These are phyloP conservation scores for Sorex araneus DNA, from an alignment of 2,113 vertebrate species.

Conservation along the genomic window DNA sequence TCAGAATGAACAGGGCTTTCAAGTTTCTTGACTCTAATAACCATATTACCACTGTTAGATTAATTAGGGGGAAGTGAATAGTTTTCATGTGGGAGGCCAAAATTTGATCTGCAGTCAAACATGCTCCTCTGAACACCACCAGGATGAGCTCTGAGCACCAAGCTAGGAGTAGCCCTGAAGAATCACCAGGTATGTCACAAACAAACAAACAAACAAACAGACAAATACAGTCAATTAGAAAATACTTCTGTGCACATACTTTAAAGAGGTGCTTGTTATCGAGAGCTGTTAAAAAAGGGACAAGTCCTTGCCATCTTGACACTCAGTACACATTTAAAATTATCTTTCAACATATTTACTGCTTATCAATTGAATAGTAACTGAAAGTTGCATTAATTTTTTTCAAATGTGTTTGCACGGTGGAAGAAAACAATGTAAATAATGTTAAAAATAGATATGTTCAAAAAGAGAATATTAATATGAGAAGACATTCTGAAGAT, in stretches of 20 bases:
- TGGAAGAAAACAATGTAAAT: background rate
- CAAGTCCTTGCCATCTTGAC: background rate
- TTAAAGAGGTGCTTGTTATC: background rate
- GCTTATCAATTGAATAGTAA: background rate
- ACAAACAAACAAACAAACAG: too few relatives aligned
- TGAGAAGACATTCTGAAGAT: background rate
- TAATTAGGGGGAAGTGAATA: background rate
- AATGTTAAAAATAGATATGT: too few relatives aligned
- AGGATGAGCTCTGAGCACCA: too few relatives aligned
- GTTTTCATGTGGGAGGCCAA: too few relatives aligned
- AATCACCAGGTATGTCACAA: too few relatives aligned
- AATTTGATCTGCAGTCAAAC: too few relatives aligned
- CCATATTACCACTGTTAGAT: background rate
- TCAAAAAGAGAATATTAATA: background rate
- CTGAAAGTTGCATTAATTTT: background rate
- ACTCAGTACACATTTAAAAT: background rate
- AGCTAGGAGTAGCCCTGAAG: too few relatives aligned
- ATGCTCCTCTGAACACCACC: too few relatives aligned
- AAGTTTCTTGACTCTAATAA: background rate
- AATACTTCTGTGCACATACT: background rate
- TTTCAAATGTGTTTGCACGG: conserved; percentile 13
- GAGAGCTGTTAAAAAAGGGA: background rate
- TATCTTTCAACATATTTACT: background rate
- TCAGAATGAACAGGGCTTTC: background rate
- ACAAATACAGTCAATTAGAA: background rate